Evolutionary conservation across 2,797 vertebrate genomes (phyloP), one percentile per base, ranked within the genome.

Genomic region (Mus caroli): DNA sequence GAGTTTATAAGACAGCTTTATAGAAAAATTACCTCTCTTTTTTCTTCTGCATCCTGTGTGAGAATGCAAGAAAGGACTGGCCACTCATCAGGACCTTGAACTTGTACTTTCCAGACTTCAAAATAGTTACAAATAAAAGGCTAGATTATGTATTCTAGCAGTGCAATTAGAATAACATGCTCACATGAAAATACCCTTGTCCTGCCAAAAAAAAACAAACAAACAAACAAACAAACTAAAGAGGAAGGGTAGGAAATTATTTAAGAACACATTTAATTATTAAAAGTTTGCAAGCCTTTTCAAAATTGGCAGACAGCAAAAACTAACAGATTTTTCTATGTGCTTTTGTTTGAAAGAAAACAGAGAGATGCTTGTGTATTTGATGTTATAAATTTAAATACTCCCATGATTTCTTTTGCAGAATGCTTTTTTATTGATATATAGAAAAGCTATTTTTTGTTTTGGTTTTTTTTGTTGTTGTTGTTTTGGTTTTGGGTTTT

Each of bases 1-100:
- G 52, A 12, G 19, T 8, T 26, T 46, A 17, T 31, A 17, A 77
- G 26, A 77, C 17, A 6, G 28, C 17, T 37, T 71, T 8, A 69
- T 58, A 34, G 26, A 43, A 40, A 13, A 20, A 46, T 43, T 14
- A 0, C 56, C 60, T 56, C 26, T 1, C 6, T 11, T 75, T 75
- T 56, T n/a, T 60, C 3, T 83, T 71, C 24, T 3, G 1, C 3
- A n/a, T 26, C 7, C 1, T 31, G 2, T 3, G 0, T 17, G 13
- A 76, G 12, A 60, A 54, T 56, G 14, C 7, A 76, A 46, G 34
- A 31, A 73, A 24, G 7, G 3, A 0, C 2, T 67, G 20, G 2
- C n/a, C 19, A 79, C 8, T 3, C 3, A 56, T 19, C 19, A 31
- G 17, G 1, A 34, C 12, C 28, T 90, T 56, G 1, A 14, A 19